Percentiles rank a stretch among this genome's conserved stretches.
Evolutionary conservation across 2,113 vertebrate genomes (phyloP).

Genomic region (Otolemur garnettii): DNA sequence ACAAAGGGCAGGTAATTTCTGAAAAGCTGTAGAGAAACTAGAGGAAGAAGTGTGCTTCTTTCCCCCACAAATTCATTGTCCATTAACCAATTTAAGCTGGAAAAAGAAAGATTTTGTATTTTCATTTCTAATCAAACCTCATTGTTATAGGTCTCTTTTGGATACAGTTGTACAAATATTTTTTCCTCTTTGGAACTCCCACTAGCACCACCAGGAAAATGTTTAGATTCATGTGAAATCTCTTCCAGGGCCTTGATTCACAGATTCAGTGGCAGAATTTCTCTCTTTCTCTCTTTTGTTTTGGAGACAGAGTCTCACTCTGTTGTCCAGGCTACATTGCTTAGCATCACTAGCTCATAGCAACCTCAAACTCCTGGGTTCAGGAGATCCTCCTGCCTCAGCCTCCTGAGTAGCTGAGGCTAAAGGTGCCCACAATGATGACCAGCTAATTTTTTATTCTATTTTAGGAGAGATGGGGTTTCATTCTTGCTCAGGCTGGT

Average conservation of each 20-base stretch:
- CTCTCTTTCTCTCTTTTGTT: slow-evolving; percentile 16
- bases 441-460: no score
- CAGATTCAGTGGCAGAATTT: background rate
- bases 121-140: slow-evolving; percentile 19
- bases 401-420: no score
- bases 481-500: no score
- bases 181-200: slow-evolving; percentile 48
- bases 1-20: slow-evolving; percentile 58
- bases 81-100: slow-evolving; percentile 43
- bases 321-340: no score
- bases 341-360: no score
- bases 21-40: slow-evolving; percentile 28
- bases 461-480: no score
- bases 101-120: slow-evolving; percentile 43
- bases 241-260: slow-evolving; percentile 48
- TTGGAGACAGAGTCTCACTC: no score
- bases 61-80: background rate
- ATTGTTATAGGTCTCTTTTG: slow-evolving; percentile 29
- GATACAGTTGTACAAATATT: background rate
- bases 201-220: background rate
- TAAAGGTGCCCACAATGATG: no score
- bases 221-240: slow-evolving; percentile 27
- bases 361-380: no score
- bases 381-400: no score
- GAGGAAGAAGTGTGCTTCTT: slow-evolving; percentile 1